Conservation (phyloP, 2,888 invertebrate genomes). For the Eustalomyia histrio region DNA sequence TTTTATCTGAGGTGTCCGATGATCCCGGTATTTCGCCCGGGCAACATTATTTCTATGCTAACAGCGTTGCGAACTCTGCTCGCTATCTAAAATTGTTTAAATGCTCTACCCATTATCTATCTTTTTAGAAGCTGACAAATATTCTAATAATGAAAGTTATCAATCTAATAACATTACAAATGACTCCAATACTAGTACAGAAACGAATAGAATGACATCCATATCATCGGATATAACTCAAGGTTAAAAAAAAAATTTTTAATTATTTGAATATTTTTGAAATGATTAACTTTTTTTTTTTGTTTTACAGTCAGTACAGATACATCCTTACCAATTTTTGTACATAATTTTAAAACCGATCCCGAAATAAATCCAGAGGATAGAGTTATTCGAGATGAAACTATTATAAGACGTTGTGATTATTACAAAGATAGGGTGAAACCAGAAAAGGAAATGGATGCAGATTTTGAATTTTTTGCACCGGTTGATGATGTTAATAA, state of each 20-base stretch:
- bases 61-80: too few relatives aligned
- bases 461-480: conserved; percentile 48
- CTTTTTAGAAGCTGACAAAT: too few relatives aligned
- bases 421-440: conserved; percentile 3
- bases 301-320: not conserved
- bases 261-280: too few relatives aligned
- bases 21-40: too few relatives aligned
- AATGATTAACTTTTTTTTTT: not conserved
- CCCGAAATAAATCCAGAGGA: conserved; percentile 45
- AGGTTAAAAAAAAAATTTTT: not conserved
- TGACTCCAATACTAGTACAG: not conserved
- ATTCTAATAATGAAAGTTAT: too few relatives aligned
- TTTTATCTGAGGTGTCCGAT: too few relatives aligned
- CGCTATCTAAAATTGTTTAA: too few relatives aligned
- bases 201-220: not conserved
- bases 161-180: not conserved
- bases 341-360: conserved; percentile 36
- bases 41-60: too few relatives aligned
- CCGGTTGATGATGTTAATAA: conserved; percentile 6
- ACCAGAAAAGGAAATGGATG: conserved; percentile 7
- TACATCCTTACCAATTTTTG: not conserved
- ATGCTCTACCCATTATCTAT: too few relatives aligned
- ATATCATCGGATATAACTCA: not conserved
- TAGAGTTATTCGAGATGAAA: conserved; percentile 20
- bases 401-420: not conserved